These are phyloP conservation scores for Parasteatoda lunata DNA, from an alignment of 2,888 invertebrate species.

Conservation along the genomic window DNA sequence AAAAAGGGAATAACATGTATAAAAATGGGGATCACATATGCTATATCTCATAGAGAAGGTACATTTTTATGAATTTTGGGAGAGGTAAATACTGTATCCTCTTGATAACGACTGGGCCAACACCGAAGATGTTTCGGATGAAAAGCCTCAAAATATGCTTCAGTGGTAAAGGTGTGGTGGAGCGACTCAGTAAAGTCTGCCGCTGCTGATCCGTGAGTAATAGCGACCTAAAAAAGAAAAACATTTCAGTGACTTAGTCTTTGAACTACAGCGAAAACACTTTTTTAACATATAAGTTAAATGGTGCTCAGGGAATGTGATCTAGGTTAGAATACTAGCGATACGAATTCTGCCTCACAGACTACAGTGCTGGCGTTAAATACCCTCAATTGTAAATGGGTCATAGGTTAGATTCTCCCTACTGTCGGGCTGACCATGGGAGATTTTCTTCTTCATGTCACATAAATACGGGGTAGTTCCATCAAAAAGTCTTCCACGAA, in stretches of 20 bases:
- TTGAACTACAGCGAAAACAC: not conserved
- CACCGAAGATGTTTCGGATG: conserved; percentile 79
- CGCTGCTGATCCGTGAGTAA: conserved; percentile 81
- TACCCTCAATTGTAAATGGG: too few species aligned
- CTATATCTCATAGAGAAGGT: conserved; percentile 81
- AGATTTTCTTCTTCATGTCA: too few species aligned
- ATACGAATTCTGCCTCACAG: too few species aligned
- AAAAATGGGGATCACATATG: not conserved
- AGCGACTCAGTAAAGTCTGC: conserved; percentile 78
- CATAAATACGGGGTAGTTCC: too few species aligned
- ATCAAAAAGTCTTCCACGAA: too few species aligned
- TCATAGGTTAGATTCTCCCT: too few species aligned
- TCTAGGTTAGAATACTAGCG: too few species aligned
- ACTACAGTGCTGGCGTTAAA: too few species aligned
- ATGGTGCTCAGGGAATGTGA: too few species aligned
- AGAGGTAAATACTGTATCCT: conserved; percentile 79
- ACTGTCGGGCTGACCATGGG: too few species aligned
- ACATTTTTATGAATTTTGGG: conserved; percentile 81
- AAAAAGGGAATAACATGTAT: not conserved
- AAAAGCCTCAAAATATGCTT: conserved; percentile 81
- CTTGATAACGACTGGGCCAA: conserved; percentile 64
- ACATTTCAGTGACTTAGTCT: not conserved
- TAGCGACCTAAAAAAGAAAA: conserved; percentile 76
- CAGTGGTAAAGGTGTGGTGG: conserved; percentile 81
- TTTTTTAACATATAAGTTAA: not conserved